These are phyloP conservation scores for Hippocampus barbouri DNA, from an alignment of 2,113 vertebrate genomes.

Conservation along the genomic window DNA sequence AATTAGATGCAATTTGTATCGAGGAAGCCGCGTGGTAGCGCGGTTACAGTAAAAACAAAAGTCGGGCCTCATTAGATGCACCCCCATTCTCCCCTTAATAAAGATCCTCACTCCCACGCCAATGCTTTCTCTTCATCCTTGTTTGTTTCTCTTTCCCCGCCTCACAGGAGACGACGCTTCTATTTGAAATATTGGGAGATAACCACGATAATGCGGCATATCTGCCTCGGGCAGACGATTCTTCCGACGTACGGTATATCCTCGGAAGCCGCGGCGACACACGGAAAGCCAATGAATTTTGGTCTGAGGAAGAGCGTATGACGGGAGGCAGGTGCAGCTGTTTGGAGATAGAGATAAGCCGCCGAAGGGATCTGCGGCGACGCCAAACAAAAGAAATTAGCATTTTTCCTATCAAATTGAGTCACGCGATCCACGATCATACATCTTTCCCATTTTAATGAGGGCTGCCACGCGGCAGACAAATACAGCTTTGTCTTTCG, in stretches of 20 bases:
- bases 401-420: constrained; percentile 6
- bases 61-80: not conserved
- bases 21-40: not conserved
- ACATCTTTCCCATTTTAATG: constrained; percentile 1
- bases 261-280: constrained; percentile 19
- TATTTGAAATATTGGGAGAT: constrained; percentile 23
- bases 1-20: not conserved
- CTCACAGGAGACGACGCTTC: constrained; percentile 19
- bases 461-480: not conserved
- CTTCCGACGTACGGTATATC: constrained; percentile 9
- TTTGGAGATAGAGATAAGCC: constrained; percentile 35
- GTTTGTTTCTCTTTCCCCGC: not conserved
- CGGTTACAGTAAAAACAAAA: not conserved
- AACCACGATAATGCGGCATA: not conserved
- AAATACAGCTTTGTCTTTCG: not conserved
- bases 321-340: constrained; percentile 9
- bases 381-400: constrained; percentile 6
- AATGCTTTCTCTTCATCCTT: not conserved
- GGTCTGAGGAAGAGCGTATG: constrained; percentile 32
- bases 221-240: constrained; percentile 32
- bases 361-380: constrained; percentile 19
- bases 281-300: constrained; percentile 28
- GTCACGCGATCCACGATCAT: not conserved
- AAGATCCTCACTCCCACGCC: not conserved
- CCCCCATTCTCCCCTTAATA: not conserved